Evolutionary conservation across 2,113 vertebrate genomes (phyloP).

Genomic region (Mirounga angustirostris): DNA sequence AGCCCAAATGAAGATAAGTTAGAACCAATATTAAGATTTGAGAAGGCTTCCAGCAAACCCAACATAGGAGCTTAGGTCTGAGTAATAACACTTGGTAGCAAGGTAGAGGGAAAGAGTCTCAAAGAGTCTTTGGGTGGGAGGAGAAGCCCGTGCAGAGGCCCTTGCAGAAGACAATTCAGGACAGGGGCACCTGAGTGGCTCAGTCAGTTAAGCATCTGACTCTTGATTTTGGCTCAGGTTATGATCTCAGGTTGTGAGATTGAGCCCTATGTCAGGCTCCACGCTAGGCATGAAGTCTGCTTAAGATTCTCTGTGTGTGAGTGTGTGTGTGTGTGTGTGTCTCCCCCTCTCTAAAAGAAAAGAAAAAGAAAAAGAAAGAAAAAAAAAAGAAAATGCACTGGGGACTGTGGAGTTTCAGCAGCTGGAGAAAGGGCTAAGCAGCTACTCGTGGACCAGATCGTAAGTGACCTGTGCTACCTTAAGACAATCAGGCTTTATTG

Average conservation of each 20-base stretch:
- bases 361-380: too few relatives aligned
- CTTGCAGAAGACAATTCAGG: neutral
- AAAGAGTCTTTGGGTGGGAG: neutral
- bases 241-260: neutral
- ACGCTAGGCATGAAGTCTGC: neutral
- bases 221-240: neutral
- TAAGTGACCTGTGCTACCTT: neutral
- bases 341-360: neutral
- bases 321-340: neutral
- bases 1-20: neutral
- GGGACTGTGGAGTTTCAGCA: neutral
- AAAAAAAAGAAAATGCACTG: neutral
- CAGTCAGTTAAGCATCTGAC: neutral
- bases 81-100: neutral
- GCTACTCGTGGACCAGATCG: accelerated
- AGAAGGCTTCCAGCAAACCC: neutral
- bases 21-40: neutral
- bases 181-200: neutral
- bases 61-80: neutral
- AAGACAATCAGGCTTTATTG: neutral
- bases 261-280: neutral
- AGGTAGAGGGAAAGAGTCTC: neutral
- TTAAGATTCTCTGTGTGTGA: neutral
- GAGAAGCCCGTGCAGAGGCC: neutral
- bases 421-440: accelerated